phyloP scores from a whole-genome alignment of 1,140 invertebrate species.

The Orius laevigatus region DNA sequence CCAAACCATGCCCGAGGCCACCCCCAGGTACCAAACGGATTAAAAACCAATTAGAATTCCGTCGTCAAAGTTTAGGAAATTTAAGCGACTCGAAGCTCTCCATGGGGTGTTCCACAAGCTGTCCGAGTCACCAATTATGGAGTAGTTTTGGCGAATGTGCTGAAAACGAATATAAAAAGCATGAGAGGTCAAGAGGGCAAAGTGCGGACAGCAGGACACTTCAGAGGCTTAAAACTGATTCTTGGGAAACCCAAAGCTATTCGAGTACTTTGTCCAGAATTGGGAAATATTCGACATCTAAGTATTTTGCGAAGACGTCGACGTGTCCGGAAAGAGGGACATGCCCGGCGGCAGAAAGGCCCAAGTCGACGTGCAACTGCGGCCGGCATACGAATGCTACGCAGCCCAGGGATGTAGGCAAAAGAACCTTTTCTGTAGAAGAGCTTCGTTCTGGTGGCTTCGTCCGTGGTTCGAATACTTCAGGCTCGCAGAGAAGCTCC shows the following conservation, averaged over 20 bases:
- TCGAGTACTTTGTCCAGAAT: constrained; percentile 19
- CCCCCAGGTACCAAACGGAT: constrained; percentile 15
- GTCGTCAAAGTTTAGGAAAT: constrained; percentile 22
- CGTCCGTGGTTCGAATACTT: constrained; percentile 13
- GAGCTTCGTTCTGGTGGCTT: constrained; percentile 18
- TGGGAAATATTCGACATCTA: constrained; percentile 12
- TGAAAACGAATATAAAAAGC: constrained; percentile 14
- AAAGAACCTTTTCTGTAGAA: constrained; percentile 23
- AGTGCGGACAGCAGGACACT: constrained; percentile 19
- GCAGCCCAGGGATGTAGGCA: constrained; percentile 15
- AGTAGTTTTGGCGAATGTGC: constrained; percentile 18
- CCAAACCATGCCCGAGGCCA: constrained; percentile 22
- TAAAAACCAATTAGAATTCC: constrained; percentile 18
- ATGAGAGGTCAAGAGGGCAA: constrained; percentile 16
- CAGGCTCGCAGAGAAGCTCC: constrained; percentile 19
- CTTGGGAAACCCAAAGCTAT: constrained; percentile 14
- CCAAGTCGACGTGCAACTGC: constrained; percentile 21
- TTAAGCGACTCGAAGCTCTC: constrained; percentile 22
- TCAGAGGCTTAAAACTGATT: constrained; percentile 12
- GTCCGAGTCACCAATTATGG: constrained; percentile 18
- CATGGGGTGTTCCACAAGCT: constrained; percentile 18
- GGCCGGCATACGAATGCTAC: constrained; percentile 18
- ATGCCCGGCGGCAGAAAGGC: constrained; percentile 10
- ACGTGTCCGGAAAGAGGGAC: neutral
- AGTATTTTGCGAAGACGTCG: neutral